Base-by-base conservation (phyloP, 2,888 invertebrate genomes). In the Volucella bombylans region DNA sequence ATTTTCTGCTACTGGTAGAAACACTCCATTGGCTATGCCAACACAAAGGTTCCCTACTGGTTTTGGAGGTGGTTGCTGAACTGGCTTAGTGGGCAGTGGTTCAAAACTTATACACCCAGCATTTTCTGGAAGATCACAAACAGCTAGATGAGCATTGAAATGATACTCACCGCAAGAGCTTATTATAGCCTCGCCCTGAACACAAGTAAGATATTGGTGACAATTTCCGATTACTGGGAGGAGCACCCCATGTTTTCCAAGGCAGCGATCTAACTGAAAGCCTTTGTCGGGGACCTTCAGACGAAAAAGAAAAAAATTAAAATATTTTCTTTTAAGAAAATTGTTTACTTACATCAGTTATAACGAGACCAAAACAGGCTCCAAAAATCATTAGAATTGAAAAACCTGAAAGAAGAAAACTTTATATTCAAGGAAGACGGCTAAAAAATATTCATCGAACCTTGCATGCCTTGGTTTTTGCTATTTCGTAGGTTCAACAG, bases 201-300 rank as follows among this genome's bases (percentile, higher is more conserved):
- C 82, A 41, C 90, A 90, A 6, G 90, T 81, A 14, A 88, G 88
- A 39, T 88, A 90, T 9, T 88, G 88, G 1, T 73, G 79, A 55
- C 90, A 90, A 4, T 87, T 88, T 11, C 88, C 88, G 23, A 87
- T 86, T 80, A 89, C 88, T 8, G 89, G 88, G n/a, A 90, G 77
- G 1, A 89, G 67, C 8, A 77, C 86, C 1, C 88, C 89, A 77
- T 89, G 82, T 64, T 88, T 88, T 1, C 69, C 80, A 10, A 49
- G 1, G 39, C 81, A 76, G 3, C 4, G 59, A 10, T 39, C 23
- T 1, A 18, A 15, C 10, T 77, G 77, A 39, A 43, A 11, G 1
- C 45, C 41, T 6, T 8, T 11, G 3, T 43, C 41, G 41, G 11
- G 4, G 4, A 54, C 9, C 80, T 80, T 64, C 0, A 52, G 15